Evolutionary conservation across 2,888 invertebrate genomes (phyloP).

Genomic region (Invenusta paracnida): DNA sequence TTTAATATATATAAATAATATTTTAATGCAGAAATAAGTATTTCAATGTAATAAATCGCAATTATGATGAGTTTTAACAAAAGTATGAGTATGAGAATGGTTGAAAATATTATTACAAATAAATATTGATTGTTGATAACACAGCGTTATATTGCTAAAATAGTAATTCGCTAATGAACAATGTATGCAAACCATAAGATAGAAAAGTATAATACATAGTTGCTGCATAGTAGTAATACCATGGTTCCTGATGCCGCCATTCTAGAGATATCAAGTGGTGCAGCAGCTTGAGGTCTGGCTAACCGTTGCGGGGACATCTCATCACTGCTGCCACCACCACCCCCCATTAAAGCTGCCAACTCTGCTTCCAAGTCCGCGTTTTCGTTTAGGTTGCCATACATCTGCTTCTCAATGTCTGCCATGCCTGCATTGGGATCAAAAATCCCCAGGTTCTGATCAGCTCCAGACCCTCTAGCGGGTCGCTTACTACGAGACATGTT

Average conservation of each 20-base stretch:
- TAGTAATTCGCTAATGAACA: too few relatives aligned
- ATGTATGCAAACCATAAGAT: too few relatives aligned
- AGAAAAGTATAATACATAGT: too few relatives aligned
- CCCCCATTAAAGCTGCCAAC: conserved; percentile 37
- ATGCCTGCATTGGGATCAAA: conserved; percentile 19
- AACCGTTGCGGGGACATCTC: background rate
- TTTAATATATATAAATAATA: background rate
- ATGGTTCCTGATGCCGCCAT: background rate
- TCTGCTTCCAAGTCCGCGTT: conserved; percentile 44
- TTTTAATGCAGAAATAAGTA: background rate
- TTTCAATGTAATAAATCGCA: background rate
- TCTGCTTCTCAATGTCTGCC: conserved; percentile 35
- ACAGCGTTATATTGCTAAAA: too few relatives aligned
- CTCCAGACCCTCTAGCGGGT: too few relatives aligned
- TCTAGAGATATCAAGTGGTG: conserved; percentile 3
- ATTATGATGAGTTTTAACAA: too few relatives aligned
- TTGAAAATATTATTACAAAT: too few relatives aligned
- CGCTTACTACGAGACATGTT: too few relatives aligned
- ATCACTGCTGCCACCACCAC: background rate
- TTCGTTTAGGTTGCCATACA: conserved; percentile 45
- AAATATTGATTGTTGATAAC: too few relatives aligned
- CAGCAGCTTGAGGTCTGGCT: background rate
- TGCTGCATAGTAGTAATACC: too few relatives aligned
- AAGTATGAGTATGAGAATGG: too few relatives aligned
- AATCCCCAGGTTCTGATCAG: too few relatives aligned